These are phyloP conservation scores for Chrysochloris asiatica DNA, from an alignment of 2,113 vertebrate species.

Conservation along the genomic window DNA sequence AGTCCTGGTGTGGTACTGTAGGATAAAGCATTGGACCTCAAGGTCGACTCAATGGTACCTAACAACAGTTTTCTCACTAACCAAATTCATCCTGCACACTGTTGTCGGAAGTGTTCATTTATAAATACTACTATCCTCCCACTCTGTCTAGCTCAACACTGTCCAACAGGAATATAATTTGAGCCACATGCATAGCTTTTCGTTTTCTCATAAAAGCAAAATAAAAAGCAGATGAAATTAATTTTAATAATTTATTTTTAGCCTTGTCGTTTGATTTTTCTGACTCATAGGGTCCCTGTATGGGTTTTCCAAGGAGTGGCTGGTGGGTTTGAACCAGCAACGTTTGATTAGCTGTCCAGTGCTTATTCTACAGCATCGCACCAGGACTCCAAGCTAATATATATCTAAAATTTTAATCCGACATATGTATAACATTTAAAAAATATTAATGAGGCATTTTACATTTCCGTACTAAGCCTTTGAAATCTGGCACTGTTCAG, in stretches of 20 bases:
- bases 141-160: background rate
- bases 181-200: background rate
- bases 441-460: background rate
- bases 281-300: too few relatives aligned
- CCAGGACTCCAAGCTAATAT: background rate
- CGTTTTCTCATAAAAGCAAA: background rate
- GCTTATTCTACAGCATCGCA: too few relatives aligned
- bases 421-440: too few relatives aligned
- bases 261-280: too few relatives aligned
- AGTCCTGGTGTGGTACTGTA: too few relatives aligned
- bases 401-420: background rate
- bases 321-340: too few relatives aligned
- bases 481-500: background rate
- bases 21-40: too few relatives aligned
- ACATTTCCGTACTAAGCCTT: constrained; percentile 6
- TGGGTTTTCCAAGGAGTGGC: too few relatives aligned
- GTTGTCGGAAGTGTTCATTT: background rate
- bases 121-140: background rate
- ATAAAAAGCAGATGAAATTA: background rate
- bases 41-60: too few relatives aligned
- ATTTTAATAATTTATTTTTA: constrained; percentile 18
- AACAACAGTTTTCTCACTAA: background rate
- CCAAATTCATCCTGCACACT: background rate
- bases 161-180: background rate
- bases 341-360: too few relatives aligned